Percentiles rank a stretch among this genome's conserved stretches.
Conservation (phyloP, 2,113 vertebrate species). For the Nothocercus nigrocapillus region DNA sequence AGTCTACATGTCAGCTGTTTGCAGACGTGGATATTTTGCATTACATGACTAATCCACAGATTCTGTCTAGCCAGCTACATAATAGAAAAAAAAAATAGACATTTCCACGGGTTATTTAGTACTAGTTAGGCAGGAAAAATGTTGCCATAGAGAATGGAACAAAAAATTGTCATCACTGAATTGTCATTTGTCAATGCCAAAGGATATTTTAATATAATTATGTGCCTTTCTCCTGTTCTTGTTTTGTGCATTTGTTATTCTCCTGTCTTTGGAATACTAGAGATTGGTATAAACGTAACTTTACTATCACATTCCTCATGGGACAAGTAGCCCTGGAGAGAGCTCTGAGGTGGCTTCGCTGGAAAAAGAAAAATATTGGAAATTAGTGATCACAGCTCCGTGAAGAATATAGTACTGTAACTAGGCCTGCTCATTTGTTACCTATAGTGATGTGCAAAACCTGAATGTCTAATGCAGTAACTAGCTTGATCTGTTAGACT, state of each 20-base stretch:
- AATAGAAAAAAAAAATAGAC: neutral
- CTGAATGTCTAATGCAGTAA: neutral
- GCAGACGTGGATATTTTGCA: neutral
- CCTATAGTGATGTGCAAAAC: neutral
- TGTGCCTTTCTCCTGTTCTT: neutral
- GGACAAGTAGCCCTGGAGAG: constrained; percentile 82
- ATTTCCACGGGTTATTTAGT: neutral
- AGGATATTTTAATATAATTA: neutral
- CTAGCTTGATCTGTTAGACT: neutral
- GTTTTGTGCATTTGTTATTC: neutral
- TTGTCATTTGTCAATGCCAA: neutral
- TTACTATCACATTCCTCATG: constrained; percentile 93
- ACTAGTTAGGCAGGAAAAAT: neutral
- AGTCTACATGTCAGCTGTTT: neutral
- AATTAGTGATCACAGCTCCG: neutral
- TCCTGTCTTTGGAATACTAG: constrained; percentile 69
- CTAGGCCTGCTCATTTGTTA: neutral
- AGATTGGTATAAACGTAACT: constrained; percentile 93
- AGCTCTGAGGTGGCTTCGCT: constrained; percentile 77
- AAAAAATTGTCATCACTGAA: neutral
- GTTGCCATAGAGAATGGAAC: neutral
- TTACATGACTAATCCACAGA: neutral
- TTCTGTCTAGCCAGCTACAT: neutral
- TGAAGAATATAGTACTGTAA: neutral
- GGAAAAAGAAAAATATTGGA: constrained; percentile 42